Evolutionary conservation across 2,888 invertebrate genomes (phyloP).

Genomic region (Eristalis tenax): DNA sequence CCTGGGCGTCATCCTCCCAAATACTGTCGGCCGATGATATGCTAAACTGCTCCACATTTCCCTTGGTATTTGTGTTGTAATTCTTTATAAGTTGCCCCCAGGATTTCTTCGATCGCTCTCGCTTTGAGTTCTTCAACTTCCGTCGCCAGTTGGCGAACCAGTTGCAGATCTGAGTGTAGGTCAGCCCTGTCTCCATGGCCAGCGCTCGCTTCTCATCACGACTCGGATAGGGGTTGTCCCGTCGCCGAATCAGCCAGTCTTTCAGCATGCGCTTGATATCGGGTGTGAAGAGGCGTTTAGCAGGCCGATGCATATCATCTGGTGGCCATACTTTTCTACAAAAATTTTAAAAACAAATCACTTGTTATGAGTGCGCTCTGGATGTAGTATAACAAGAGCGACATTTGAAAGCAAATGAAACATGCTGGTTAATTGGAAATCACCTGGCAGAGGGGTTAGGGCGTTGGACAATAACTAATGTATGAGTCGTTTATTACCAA

Average conservation of each 20-base stretch:
- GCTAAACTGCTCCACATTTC: slow-evolving; percentile 90
- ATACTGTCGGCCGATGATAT: slow-evolving; percentile 90
- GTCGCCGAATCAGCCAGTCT: slow-evolving; percentile 88
- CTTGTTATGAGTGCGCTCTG: too few species aligned
- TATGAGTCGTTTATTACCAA: slow-evolving; percentile 67
- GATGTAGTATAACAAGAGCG: neutral
- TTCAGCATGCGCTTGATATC: slow-evolving; percentile 90
- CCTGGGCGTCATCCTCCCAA: slow-evolving; percentile 86
- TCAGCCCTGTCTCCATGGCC: slow-evolving; percentile 88
- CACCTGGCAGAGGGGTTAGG: slow-evolving; percentile 5
- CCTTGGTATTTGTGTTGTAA: slow-evolving; percentile 88
- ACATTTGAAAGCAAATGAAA: slow-evolving; percentile 19
- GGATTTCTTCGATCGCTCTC: slow-evolving; percentile 86
- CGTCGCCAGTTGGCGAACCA: slow-evolving; percentile 93
- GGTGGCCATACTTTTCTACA: slow-evolving; percentile 80
- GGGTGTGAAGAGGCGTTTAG: slow-evolving; percentile 89
- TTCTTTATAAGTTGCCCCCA: slow-evolving; percentile 88
- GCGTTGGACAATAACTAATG: slow-evolving; percentile 36
- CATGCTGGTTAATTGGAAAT: slow-evolving; percentile 14
- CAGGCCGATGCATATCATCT: slow-evolving; percentile 83
- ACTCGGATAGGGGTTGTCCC: slow-evolving; percentile 90
- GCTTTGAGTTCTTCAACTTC: slow-evolving; percentile 89
- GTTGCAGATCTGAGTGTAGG: slow-evolving; percentile 89
- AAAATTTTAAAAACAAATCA: neutral
- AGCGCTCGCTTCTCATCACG: slow-evolving; percentile 89